These are phyloP conservation scores for Bombyx mandarina DNA, from an alignment of 1,140 invertebrate species.

Conservation along the genomic window DNA sequence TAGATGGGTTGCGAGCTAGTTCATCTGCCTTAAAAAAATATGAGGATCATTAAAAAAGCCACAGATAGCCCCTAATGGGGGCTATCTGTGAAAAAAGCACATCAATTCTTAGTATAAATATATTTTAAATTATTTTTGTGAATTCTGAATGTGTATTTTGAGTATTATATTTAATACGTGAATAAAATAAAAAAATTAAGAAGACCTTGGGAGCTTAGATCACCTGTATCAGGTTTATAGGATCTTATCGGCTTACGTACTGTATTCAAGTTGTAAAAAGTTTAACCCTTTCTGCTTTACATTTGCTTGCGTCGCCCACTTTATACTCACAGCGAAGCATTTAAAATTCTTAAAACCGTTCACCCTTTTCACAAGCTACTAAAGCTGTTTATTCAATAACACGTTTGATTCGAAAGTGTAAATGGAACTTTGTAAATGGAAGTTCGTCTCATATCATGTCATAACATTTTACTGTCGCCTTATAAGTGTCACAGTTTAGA, in stretches of 20 bases:
- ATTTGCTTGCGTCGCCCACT: constrained; percentile 27
- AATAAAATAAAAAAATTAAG: no score
- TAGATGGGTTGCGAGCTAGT: no score
- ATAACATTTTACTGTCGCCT: constrained; percentile 49
- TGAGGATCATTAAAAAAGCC: no score
- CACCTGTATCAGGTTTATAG: constrained; percentile 9
- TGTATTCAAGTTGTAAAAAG: constrained; percentile 51
- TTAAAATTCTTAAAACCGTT: not conserved
- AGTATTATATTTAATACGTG: no score
- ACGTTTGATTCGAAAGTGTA: constrained; percentile 7
- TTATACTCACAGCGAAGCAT: constrained; percentile 12
- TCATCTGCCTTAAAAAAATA: no score
- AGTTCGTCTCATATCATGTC: constrained; percentile 48
- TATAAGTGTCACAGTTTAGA: constrained; percentile 16
- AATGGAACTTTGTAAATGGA: constrained; percentile 19
- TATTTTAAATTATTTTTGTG: no score
- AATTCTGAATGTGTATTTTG: no score
- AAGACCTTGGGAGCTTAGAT: no score
- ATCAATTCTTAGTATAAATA: no score
- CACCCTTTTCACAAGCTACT: constrained; percentile 8
- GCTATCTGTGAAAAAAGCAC: no score
- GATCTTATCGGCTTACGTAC: constrained; percentile 48
- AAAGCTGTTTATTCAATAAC: constrained; percentile 14
- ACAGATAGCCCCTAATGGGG: no score
- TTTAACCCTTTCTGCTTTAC: constrained; percentile 42